Base-by-base conservation (phyloP, 2,888 invertebrate genomes). In the Leuctra nigra region DNA sequence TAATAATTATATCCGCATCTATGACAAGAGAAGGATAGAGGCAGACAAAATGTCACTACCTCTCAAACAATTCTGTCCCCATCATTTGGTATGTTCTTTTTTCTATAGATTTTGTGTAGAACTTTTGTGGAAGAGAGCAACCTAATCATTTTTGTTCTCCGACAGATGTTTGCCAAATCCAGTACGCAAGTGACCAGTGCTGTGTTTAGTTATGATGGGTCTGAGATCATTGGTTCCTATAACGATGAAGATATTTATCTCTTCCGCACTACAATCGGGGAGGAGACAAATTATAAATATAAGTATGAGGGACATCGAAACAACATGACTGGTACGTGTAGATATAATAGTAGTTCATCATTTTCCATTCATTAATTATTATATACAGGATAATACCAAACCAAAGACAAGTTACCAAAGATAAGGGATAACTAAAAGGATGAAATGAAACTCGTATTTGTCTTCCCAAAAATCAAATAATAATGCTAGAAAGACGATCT, bases 241-340 rank as follows among this genome's bases (percentile, higher is more conserved):
- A 94, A 91, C 71, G 92, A 95, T 68, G 93, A 93, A 61, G 88
- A 91, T 65, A 88, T 97, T 63, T 96, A 91, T 73, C 75, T 95
- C 35, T 96, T 93, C 68, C 86, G 92, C 69, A 79, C 82, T 16
- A 75, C 68, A 38, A 70, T 72, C 58, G 73, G 78, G 2, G 74
- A 76, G 68, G 72, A 73, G 59, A 68, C 77, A 0, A 82, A 84
- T 33, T 82, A 73, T 68, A 71, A 75, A 0, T 58, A 79, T 77
- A 61, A 73, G 75, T 77, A 62, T 55, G 61, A 61, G 59, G 60
- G 55, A 9, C 81, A 81, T 66, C 73, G 84, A 41, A 87, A 87
- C 69, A 79, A 79, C 60, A 82, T 82, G 38, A 87, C 87, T 4
- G 84, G 72, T 63, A 72, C 68, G 59, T 22, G 9, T 14, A 13